Percentiles rank a stretch among this genome's conserved stretches.
Evolutionary conservation across 2,113 vertebrate species (phyloP).

Genomic region (Motacilla alba): DNA sequence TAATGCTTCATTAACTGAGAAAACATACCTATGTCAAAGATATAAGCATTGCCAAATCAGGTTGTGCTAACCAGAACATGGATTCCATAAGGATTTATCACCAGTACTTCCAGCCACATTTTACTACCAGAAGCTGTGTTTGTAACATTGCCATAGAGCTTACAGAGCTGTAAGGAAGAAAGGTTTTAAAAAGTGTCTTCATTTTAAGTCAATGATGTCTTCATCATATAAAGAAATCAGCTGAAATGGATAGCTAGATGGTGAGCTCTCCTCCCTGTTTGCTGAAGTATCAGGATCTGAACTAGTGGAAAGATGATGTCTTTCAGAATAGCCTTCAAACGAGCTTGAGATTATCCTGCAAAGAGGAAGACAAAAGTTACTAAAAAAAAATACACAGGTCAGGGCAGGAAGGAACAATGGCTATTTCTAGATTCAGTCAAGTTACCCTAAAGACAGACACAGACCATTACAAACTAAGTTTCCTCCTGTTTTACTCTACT

Average conservation of each 20-base stretch:
- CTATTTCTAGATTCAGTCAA: not conserved
- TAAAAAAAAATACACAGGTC: not conserved
- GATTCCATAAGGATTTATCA: constrained; percentile 25
- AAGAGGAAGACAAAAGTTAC: not conserved
- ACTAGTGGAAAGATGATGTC: constrained; percentile 70
- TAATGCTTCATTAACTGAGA: constrained; percentile 39
- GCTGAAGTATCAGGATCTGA: constrained; percentile 74
- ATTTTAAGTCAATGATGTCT: constrained; percentile 93
- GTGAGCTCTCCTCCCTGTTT: constrained; percentile 76
- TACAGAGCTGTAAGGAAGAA: constrained; percentile 33
- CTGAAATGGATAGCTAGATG: constrained; percentile 75
- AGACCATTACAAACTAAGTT: not conserved
- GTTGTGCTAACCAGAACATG: constrained; percentile 17
- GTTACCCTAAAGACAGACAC: not conserved
- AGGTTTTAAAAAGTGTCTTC: constrained; percentile 74
- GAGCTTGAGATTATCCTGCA: constrained; percentile 81
- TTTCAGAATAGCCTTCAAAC: constrained; percentile 78
- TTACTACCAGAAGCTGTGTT: constrained; percentile 43
- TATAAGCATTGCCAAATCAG: constrained; percentile 36
- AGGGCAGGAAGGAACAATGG: not conserved
- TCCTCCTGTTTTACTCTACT: not conserved
- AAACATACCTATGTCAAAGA: constrained; percentile 51
- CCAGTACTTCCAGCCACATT: constrained; percentile 17
- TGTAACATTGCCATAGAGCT: constrained; percentile 48
- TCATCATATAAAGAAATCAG: constrained; percentile 85